Evolutionary conservation across 2,797 vertebrate genomes (phyloP).

Genomic region (Monodelphis domestica): DNA sequence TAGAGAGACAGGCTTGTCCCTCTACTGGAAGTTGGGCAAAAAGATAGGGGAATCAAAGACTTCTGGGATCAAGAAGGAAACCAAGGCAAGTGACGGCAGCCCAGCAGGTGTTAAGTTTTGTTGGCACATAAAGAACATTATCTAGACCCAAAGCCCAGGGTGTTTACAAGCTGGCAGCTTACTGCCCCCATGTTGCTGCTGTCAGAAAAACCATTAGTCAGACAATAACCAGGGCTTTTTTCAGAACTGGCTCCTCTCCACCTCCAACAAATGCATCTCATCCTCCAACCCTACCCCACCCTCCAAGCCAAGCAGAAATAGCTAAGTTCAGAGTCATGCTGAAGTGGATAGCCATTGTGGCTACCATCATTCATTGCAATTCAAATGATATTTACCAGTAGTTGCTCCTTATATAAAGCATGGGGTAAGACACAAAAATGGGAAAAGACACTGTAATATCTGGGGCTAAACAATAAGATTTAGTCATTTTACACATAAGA

Average conservation of each 20-base stretch:
- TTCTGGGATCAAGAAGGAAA: constrained; percentile 1
- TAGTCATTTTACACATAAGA: not conserved
- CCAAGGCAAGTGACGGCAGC: constrained; percentile 19
- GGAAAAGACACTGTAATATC: not conserved
- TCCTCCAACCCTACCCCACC: not conserved
- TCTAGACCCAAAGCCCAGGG: constrained; percentile 5
- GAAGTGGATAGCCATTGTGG: not conserved
- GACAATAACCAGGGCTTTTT: not conserved
- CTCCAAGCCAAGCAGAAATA: not conserved
- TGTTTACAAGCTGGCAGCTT: not conserved
- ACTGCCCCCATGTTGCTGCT: not conserved
- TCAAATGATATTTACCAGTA: not conserved
- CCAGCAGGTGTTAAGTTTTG: not conserved
- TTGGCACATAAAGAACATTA: not conserved
- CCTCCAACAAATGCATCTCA: not conserved
- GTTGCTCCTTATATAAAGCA: not conserved
- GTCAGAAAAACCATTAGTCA: not conserved
- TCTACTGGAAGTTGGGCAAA: constrained; percentile 10
- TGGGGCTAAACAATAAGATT: not conserved
- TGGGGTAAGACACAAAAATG: not conserved
- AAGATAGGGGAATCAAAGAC: constrained; percentile 20
- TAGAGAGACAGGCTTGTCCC: not conserved
- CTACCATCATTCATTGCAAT: not conserved
- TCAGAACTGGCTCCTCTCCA: not conserved
- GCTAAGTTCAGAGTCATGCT: not conserved